Conservation (phyloP, 2,113 vertebrate genomes). For the Labrus mixtus region DNA sequence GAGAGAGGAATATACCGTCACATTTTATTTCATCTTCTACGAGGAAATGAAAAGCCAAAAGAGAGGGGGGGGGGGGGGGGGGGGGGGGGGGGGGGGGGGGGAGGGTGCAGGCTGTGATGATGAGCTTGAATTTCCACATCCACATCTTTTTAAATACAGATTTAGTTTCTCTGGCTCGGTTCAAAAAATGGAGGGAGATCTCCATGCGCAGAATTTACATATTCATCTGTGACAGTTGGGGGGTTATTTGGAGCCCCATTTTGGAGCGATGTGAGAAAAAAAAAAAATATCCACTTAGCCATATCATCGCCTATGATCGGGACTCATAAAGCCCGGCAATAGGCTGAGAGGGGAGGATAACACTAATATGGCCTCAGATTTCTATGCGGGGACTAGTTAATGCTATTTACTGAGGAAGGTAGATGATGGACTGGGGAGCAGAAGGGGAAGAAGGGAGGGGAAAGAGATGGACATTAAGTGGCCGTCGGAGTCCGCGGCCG, state of each 20-base stretch:
- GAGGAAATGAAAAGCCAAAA: conserved; percentile 66
- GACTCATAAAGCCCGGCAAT: conserved; percentile 79
- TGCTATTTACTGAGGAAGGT: conserved; percentile 83
- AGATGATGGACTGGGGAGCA: conserved; percentile 79
- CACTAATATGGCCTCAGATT: conserved; percentile 83
- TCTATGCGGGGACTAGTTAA: conserved; percentile 82
- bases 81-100: neutral
- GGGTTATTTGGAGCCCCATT: conserved; percentile 79
- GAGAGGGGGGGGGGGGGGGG: neutral
- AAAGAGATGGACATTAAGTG: conserved; percentile 78
- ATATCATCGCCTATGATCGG: conserved; percentile 81
- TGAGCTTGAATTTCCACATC: conserved; percentile 76
- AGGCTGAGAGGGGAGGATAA: conserved; percentile 85
- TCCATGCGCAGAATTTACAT: conserved; percentile 84
- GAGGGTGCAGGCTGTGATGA: conserved; percentile 29
- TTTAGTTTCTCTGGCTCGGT: conserved; percentile 75
- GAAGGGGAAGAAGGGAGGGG: conserved; percentile 55
- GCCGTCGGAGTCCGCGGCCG: conserved; percentile 68
- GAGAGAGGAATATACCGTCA: conserved; percentile 40
- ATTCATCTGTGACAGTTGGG: conserved; percentile 83
- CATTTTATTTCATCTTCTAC: conserved; percentile 75
- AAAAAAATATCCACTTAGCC: conserved; percentile 84
- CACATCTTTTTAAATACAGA: conserved; percentile 78
- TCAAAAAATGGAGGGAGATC: conserved; percentile 72
- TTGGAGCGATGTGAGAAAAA: conserved; percentile 76